phyloP scores from a whole-genome alignment of 92 coral and sea anemone genomes.

The Zoanthus sansibaricus region DNA sequence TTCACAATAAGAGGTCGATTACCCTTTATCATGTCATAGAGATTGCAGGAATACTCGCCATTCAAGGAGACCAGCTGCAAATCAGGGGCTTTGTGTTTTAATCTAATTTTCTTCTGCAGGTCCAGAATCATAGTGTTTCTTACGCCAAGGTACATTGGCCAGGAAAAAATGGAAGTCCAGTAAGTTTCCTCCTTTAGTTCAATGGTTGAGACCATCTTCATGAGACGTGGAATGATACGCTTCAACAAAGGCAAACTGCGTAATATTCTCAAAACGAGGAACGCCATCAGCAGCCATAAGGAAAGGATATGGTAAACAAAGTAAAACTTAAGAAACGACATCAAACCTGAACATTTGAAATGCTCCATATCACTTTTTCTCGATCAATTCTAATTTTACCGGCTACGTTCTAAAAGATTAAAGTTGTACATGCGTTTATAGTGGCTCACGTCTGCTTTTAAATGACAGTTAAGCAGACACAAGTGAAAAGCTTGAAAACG shows the following conservation, averaged over 20 bases:
- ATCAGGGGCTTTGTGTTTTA: constrained; percentile 65
- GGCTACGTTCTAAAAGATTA: not conserved
- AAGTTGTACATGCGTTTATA: not conserved
- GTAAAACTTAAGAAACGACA: not conserved
- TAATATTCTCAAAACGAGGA: constrained; percentile 12
- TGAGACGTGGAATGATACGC: constrained; percentile 2
- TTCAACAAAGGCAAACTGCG: constrained; percentile 16
- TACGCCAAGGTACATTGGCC: constrained; percentile 67
- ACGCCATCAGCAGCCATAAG: not conserved
- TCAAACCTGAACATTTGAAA: not conserved
- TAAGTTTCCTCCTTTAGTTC: constrained; percentile 45
- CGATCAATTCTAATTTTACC: not conserved
- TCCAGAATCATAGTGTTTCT: constrained; percentile 67
- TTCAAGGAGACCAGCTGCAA: constrained; percentile 63
- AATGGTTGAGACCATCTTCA: not conserved
- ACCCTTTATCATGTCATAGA: constrained; percentile 65
- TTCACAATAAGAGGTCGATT: constrained; percentile 66
- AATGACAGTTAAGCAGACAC: too few species aligned
- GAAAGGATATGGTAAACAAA: not conserved
- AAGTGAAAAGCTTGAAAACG: not conserved
- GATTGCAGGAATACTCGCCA: constrained; percentile 50
- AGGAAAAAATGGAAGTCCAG: constrained; percentile 59
- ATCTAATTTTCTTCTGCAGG: constrained; percentile 47
- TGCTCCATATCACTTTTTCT: not conserved
- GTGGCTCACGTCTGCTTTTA: not conserved